Percentiles rank a stretch among this genome's conserved stretches.
These are phyloP conservation scores for Stomorhina lunata DNA, from an alignment of 2,888 invertebrate genomes.

Conservation along the genomic window DNA sequence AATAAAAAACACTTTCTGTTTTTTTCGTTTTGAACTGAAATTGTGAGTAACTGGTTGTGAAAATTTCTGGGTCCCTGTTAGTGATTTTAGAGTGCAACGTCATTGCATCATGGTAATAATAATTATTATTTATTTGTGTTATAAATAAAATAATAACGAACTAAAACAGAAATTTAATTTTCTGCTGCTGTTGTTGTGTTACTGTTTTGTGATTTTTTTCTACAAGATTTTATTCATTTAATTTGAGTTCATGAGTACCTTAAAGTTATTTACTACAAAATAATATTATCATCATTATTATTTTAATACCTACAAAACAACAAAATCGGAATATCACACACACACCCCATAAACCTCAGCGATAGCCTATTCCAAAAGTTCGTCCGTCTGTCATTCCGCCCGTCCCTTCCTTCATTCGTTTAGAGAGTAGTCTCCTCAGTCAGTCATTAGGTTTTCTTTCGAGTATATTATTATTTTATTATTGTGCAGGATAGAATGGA, in stretches of 20 bases:
- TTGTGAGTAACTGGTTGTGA: background rate
- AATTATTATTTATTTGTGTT: conserved; percentile 55
- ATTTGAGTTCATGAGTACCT: conserved; percentile 54
- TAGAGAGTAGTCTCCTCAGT: conserved; percentile 1
- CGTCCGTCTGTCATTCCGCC: too few species aligned
- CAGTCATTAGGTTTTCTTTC: conserved; percentile 51
- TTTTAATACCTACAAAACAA: conserved; percentile 34
- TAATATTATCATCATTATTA: conserved; percentile 39
- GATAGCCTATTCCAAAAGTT: too few species aligned
- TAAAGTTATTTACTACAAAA: conserved; percentile 46
- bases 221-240: conserved; percentile 34
- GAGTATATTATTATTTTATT: too few species aligned
- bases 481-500: conserved; percentile 32
- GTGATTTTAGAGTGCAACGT: conserved; percentile 77
- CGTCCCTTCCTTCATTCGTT: background rate
- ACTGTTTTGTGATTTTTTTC: conserved; percentile 20
- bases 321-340: background rate
- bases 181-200: conserved; percentile 26
- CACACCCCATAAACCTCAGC: background rate
- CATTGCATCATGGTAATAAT: conserved; percentile 69
- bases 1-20: background rate
- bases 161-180: conserved; percentile 11
- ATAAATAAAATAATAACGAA: conserved; percentile 24
- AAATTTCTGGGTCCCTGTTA: conserved; percentile 73
- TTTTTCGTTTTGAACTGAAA: background rate